phyloP scores from a whole-genome alignment of 1,140 invertebrate species.

The Anthonomus grandis region DNA sequence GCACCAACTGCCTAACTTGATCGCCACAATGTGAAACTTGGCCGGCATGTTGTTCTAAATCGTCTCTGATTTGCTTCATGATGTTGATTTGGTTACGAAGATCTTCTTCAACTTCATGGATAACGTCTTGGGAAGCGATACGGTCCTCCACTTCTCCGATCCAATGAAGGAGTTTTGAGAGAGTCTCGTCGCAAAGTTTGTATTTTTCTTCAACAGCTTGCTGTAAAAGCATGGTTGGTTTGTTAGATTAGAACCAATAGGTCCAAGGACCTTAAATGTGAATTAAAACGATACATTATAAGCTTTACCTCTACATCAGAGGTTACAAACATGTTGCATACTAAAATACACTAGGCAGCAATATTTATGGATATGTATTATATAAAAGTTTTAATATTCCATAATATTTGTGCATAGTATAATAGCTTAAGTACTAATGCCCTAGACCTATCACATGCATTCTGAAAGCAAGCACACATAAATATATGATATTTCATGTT shows the following conservation, averaged over 20 bases:
- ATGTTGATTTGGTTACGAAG: conserved; percentile 85
- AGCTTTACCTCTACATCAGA: too few species aligned
- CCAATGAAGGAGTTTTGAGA: conserved; percentile 84
- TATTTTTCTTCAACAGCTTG: conserved; percentile 94
- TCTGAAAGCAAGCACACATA: conserved; percentile 40
- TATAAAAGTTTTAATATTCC: too few species aligned
- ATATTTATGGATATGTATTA: too few species aligned
- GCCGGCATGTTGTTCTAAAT: conserved; percentile 82
- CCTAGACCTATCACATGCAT: conserved; percentile 40
- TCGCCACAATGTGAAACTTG: conserved; percentile 84
- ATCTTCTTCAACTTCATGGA: conserved; percentile 84
- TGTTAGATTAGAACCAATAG: too few species aligned
- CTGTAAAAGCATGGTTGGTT: too few species aligned
- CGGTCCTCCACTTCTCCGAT: conserved; percentile 81
- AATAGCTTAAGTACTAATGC: conserved; percentile 24
- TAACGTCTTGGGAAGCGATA: conserved; percentile 82
- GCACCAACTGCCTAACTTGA: conserved; percentile 85
- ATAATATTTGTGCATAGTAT: too few species aligned
- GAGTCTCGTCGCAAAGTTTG: conserved; percentile 79
- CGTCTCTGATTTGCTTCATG: conserved; percentile 88
- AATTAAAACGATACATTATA: too few species aligned
- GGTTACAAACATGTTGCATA: too few species aligned
- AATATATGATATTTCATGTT: conserved; percentile 31
- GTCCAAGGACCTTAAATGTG: too few species aligned
- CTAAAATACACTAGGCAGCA: too few species aligned